Base-by-base conservation (phyloP, 2,797 vertebrate species). In the Diglossa cyanea region DNA sequence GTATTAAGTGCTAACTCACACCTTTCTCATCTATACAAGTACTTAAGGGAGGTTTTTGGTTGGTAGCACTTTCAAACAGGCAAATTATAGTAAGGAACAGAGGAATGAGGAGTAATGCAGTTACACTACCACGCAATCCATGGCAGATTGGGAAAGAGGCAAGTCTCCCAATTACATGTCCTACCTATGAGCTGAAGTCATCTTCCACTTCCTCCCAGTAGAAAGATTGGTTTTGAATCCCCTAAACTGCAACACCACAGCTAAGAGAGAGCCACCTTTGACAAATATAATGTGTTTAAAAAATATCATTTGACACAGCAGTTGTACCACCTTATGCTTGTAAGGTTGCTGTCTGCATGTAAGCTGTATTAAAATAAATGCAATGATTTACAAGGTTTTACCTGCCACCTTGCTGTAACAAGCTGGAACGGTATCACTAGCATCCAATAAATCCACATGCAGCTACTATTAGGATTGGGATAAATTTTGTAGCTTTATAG, bases 211-310 rank as follows among this genome's bases (percentile, higher is more conserved):
- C 10, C 9, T 83, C 37, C 42, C 3, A 3, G 11, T 5, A 45
- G 42, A 77, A 93, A 54, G 50, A 73, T 26, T 17, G 2, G 2
- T 50, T 83, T 67, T 50, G 57, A 85, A 79, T 25, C 51, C 13
- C 47, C 37, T 63, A 6, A 92, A 57, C 55, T 37, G 39, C 58
- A 77, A 66, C 5, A 23, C 3, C 4, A 6, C 23, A 62, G 62
- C 21, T 48, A 79, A 28, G 25, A 72, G 28, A 53, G 4, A 63
- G 39, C 2, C 17, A 57, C 48, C 55, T 86, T 71, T 80, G 45
- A 61, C 44, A 88, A 87, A 25, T 23, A 53, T 2, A 6, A 74
- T 0, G 0, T 0, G 3, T 33, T 55, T 76, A 45, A 53, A 80
- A 86, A 62, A 18, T 4, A 60, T 1, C 11, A 50, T 35, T 35